Evolutionary conservation across 2,113 vertebrate genomes (phyloP).

Genomic region (Globicephala melas): DNA sequence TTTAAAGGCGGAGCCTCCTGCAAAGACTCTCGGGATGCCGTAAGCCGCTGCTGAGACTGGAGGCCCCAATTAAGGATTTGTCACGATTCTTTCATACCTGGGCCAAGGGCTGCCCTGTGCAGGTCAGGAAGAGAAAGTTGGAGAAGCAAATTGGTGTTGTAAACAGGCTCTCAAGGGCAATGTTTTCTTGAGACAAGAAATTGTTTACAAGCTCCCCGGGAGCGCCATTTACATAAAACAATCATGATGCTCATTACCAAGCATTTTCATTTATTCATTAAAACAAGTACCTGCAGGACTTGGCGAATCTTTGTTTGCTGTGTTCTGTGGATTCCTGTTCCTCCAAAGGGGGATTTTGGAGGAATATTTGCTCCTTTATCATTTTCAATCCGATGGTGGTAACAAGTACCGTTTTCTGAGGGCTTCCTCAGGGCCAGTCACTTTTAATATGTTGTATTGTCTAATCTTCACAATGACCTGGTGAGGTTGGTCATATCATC

Average conservation of each 20-base stretch:
- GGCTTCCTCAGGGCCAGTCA: not conserved
- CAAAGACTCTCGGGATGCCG: not conserved
- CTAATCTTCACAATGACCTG: not conserved
- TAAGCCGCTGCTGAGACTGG: not conserved
- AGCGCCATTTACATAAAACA: slow-evolving; percentile 71
- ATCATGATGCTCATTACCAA: slow-evolving; percentile 62
- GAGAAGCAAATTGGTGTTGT: slow-evolving; percentile 56
- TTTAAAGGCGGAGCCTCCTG: not conserved
- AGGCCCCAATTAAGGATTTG: not conserved
- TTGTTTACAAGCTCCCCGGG: slow-evolving; percentile 69
- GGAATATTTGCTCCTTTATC: not conserved
- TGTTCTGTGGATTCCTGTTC: not conserved
- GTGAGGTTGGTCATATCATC: not conserved
- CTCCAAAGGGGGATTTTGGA: slow-evolving; percentile 18
- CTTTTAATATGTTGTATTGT: not conserved
- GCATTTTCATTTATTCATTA: slow-evolving; percentile 66
- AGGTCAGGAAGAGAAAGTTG: slow-evolving; percentile 42
- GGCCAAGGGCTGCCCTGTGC: not conserved
- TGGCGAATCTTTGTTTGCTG: slow-evolving; percentile 17
- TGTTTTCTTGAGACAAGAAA: slow-evolving; percentile 70
- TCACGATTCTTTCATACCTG: not conserved
- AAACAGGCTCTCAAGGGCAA: slow-evolving; percentile 69
- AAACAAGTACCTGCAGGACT: slow-evolving; percentile 64
- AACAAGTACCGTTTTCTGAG: not conserved
- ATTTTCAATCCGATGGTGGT: not conserved